Base-by-base conservation (phyloP, 2,888 invertebrate species). In the Tanypteryx hageni region DNA sequence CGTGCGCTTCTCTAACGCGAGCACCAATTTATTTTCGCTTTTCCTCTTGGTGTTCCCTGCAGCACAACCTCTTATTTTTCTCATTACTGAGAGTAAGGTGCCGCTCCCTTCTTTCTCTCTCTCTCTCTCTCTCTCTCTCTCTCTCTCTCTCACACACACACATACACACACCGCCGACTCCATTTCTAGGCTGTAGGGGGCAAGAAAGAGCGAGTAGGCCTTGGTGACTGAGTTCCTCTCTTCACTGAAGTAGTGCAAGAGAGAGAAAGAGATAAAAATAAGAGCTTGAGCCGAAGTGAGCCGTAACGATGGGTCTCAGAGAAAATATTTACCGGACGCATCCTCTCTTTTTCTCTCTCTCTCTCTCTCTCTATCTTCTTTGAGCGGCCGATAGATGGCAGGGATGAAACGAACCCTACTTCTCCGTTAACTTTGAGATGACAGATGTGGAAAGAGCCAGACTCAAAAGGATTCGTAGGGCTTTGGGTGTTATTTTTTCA, bases 341-440 rank as follows among this genome's bases (percentile, higher is more conserved):
- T 68, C 68, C 7, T 68, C 76, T 76, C 64, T n/a, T n/a, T n/a
- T n/a, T n/a, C 44, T 44, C 5, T 5, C 44, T 44, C 44, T 44
- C 1, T 44, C 44, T 44, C 1, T 44, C 44, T 44, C 1, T 44
- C 44, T 44, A 44, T 44, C 44, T 68, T 68, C 68, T 76, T 76
- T 76, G 76, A 76, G 22, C 22, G 76, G 27, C 76, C 68, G 68
- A 68, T 10, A 68, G 68, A 68, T 68, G 76, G 76, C 76, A 27
- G 76, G 22, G 22, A 22, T 76, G 76, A 76, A 76, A 76, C 27
- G 76, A 76, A 27, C 11, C 22, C 7, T n/a, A 11, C 76, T 13
- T 76, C 44, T 76, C 76, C 22, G 22, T 27, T 76, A 76, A 76
- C 22, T 76, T 22, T 76, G 76, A 27, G 76, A 76, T 76, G 76